phyloP scores from a whole-genome alignment of 2,113 vertebrate genomes.

The Campylomormyrus numenius region DNA sequence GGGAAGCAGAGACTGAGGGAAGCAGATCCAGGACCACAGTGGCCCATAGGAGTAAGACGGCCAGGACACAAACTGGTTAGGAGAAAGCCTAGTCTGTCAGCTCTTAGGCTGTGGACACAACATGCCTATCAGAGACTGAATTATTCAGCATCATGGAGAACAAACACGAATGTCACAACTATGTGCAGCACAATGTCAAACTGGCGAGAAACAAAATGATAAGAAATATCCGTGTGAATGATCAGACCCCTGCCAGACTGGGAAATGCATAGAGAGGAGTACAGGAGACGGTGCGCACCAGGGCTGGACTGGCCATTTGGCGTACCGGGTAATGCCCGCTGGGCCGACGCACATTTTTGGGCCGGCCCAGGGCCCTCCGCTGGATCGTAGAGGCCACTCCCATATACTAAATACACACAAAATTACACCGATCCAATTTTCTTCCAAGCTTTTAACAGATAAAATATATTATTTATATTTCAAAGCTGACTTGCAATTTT shows the following conservation, averaged over 20 bases:
- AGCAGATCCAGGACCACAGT: background rate
- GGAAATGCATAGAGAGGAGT: background rate
- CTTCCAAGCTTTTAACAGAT: rapidly evolving
- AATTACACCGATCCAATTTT: rapidly evolving
- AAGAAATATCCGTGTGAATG: background rate
- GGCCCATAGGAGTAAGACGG: background rate
- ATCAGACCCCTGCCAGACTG: background rate
- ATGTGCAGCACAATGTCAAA: background rate
- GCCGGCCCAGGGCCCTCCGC: no score
- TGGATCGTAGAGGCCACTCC: no score
- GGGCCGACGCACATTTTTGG: no score
- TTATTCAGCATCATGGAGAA: background rate
- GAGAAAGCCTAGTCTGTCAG: background rate
- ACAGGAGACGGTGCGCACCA: background rate
- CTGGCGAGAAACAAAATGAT: background rate
- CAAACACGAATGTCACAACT: background rate
- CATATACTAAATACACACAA: no score
- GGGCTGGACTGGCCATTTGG: no score
- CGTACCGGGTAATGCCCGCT: no score
- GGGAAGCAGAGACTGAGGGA: background rate
- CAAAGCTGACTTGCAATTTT: no score
- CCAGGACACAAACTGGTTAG: background rate
- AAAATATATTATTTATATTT: no score
- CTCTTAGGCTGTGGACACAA: background rate
- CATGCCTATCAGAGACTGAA: background rate